These are phyloP conservation scores for Ceryle rudis DNA, from an alignment of 2,797 vertebrate genomes.

Conservation along the genomic window DNA sequence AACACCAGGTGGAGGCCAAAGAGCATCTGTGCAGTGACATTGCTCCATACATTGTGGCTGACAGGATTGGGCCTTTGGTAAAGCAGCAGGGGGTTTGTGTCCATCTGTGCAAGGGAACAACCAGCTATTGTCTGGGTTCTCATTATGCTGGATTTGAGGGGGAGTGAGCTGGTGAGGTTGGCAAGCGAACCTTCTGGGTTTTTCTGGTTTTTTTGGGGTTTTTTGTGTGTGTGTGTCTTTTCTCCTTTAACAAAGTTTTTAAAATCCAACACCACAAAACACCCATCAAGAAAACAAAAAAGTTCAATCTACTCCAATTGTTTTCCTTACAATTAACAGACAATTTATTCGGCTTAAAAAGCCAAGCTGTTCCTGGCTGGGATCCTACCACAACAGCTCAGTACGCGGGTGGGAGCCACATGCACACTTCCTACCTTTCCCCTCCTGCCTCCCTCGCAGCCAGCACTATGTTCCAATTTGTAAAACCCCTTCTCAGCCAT, in stretches of 20 bases:
- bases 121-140: not conserved
- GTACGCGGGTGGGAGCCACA: not conserved
- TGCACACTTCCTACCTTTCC: slow-evolving; percentile 22
- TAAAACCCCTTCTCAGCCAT: not conserved
- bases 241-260: not conserved
- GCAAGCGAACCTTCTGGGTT: not conserved
- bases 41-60: not conserved
- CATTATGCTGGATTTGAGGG: not conserved
- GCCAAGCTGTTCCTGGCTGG: not conserved
- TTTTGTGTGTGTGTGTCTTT: not conserved
- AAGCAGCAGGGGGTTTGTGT: not conserved
- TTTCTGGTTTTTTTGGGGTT: not conserved
- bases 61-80: not conserved
- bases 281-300: not conserved
- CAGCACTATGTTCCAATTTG: not conserved
- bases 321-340: slow-evolving; percentile 21
- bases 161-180: not conserved
- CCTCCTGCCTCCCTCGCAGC: not conserved
- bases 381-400: slow-evolving; percentile 13
- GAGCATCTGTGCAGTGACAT: not conserved
- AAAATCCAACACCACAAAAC: no score
- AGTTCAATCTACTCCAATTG: not conserved
- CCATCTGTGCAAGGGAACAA: not conserved
- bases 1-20: not conserved
- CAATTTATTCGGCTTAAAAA: slow-evolving; percentile 21